A percentile compares a stretch with the other conserved stretches of the same genome.
Conservation (phyloP, 1,140 invertebrate species). For the Laodelphax striatellus region DNA sequence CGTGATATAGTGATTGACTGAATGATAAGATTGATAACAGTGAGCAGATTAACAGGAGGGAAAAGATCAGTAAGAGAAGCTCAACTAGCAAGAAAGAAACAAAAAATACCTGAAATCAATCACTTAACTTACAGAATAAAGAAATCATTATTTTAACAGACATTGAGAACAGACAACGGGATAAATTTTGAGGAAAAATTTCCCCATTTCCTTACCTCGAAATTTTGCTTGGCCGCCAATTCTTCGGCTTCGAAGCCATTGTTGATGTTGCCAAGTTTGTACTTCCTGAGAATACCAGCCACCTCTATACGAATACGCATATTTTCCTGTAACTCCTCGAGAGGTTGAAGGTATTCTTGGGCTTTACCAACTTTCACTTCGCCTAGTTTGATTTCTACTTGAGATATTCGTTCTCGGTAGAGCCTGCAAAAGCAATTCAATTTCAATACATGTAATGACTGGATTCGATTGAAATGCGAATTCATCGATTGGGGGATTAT, state of each 20-base stretch:
- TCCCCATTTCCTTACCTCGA: too few species aligned
- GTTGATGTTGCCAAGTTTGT: slow-evolving; percentile 67
- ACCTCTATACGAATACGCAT: slow-evolving; percentile 79
- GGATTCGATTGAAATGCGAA: neutral
- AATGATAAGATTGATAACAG: too few species aligned
- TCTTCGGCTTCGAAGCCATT: slow-evolving; percentile 83
- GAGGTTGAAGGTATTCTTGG: slow-evolving; percentile 74
- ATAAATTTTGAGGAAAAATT: too few species aligned
- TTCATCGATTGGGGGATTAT: too few species aligned
- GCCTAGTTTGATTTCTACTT: slow-evolving; percentile 72
- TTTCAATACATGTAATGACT: neutral
- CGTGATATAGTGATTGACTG: too few species aligned
- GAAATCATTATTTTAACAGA: too few species aligned
- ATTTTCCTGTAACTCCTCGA: slow-evolving; percentile 75
- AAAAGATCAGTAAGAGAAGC: too few species aligned
- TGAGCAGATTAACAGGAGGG: too few species aligned
- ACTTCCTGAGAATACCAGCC: slow-evolving; percentile 69
- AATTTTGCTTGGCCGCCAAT: slow-evolving; percentile 77
- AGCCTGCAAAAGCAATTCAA: slow-evolving; percentile 37
- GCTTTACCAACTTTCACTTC: slow-evolving; percentile 77
- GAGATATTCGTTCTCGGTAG: slow-evolving; percentile 71
- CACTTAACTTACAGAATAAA: too few species aligned
- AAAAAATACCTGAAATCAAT: too few species aligned
- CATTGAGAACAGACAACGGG: too few species aligned
- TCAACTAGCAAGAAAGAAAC: too few species aligned